Base-by-base conservation (phyloP, 2,113 vertebrate species). In the Rhea pennata region DNA sequence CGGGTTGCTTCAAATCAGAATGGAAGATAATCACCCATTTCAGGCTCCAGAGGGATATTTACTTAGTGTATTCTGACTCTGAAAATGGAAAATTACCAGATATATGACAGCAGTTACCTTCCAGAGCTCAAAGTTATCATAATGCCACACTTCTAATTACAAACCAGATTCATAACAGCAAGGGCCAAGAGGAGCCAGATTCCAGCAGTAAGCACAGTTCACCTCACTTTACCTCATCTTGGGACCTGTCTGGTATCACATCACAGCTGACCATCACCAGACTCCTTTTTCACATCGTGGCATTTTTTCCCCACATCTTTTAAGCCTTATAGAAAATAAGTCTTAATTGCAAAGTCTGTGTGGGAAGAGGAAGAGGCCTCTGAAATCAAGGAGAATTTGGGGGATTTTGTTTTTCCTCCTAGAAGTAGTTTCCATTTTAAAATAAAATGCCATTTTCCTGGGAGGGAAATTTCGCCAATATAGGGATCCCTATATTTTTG, bases 1-100 rank as follows among this genome's bases (percentile, higher is more conserved):
- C 75, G 64, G 15, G 42, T n/a, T 95, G 50, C 77, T 82, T 84
- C 74, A 85, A 92, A 85, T 91, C 58, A 84, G 53, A 93, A 64
- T 33, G 66, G 61, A 91, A 95, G 75, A 95, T 93, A 92, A 93
- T 95, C 22, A 0, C 31, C 54, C 46, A 95, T 92, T 93, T 91
- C 75, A 94, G 89, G 81, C 84, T 87, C 23, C 29, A 78, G 46
- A 92, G 36, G 77, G 48, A 75, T 95, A 91, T 93, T 93, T 96
- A 79, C 56, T 88, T 93, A 56, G 39, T 77, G 51, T 71, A 36
- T 90, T 96, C 88, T 75, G 80, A 96, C 73, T 88, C 84, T 78
- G 58, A 86, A 95, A 94, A 93, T 23, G 6, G 67, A 80, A 85
- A 93, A 89, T 82, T 71, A 59, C 3, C 1, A 95, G 59, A 89